A percentile compares a stretch with the other conserved stretches of the same genome.
Conservation (phyloP, 1,140 invertebrate genomes). For the Rhopalosiphum maidis region DNA sequence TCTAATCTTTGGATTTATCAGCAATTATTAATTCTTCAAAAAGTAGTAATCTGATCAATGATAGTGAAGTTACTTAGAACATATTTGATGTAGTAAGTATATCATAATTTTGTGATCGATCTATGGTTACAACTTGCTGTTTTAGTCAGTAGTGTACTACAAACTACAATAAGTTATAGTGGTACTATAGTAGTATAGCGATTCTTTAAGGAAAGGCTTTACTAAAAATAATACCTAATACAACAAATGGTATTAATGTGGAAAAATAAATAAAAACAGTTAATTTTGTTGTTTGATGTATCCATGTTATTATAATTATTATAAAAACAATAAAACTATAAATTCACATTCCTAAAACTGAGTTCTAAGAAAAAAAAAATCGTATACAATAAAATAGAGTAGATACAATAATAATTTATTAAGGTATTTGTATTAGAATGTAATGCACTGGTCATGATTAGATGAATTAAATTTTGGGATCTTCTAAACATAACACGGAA, state of each 20-base stretch:
- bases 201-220: neutral
- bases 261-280: neutral
- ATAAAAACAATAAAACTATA: conserved; percentile 3
- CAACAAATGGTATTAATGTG: neutral
- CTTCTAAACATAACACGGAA: conserved; percentile 52
- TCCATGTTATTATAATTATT: conserved; percentile 42
- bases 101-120: too few relatives aligned
- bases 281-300: neutral
- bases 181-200: neutral
- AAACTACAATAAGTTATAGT: neutral
- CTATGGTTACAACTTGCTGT: neutral
- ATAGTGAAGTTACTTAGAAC: neutral
- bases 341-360: conserved; percentile 16
- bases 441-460: conserved; percentile 31
- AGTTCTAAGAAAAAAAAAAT: conserved; percentile 37
- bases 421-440: conserved; percentile 37
- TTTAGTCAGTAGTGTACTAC: neutral
- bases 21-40: neutral
- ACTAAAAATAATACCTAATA: neutral
- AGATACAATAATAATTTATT: neutral
- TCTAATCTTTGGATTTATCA: neutral
- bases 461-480: conserved; percentile 21
- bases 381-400: conserved; percentile 13
- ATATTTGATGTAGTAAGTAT: neutral
- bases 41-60: neutral